These are phyloP conservation scores for Oncopodura yosiiana DNA, from an alignment of 1,140 invertebrate genomes.

Conservation along the genomic window DNA sequence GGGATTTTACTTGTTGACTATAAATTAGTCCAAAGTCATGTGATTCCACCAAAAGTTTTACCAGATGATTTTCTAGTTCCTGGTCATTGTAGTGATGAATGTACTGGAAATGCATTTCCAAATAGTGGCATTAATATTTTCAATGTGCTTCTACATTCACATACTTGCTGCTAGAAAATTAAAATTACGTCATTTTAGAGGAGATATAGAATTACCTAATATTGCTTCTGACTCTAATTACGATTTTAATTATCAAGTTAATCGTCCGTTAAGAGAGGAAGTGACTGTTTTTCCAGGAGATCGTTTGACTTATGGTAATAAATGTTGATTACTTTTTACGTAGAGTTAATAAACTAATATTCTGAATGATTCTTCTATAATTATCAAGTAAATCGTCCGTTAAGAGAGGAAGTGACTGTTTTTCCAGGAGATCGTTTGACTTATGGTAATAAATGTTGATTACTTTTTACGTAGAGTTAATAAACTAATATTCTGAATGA, in stretches of 20 bases:
- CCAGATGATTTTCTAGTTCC: not conserved
- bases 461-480: not conserved
- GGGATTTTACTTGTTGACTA: not conserved
- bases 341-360: not conserved
- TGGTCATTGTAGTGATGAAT: slow-evolving; percentile 13
- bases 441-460: not conserved
- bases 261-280: slow-evolving; percentile 2
- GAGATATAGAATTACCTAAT: slow-evolving; percentile 50
- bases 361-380: not conserved
- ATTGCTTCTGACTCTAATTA: slow-evolving; percentile 56
- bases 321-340: not conserved
- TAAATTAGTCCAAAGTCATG: not conserved
- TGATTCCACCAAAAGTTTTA: slow-evolving; percentile 7
- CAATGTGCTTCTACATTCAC: slow-evolving; percentile 8
- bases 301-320: slow-evolving; percentile 12
- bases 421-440: not conserved
- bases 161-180: slow-evolving; percentile 48
- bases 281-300: slow-evolving; percentile 18
- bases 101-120: slow-evolving; percentile 4
- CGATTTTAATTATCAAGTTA: slow-evolving; percentile 53
- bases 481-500: not conserved
- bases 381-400: not conserved
- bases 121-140: slow-evolving; percentile 9
- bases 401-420: not conserved
- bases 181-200: slow-evolving; percentile 52